A percentile compares a stretch with the other conserved stretches of the same genome.
phyloP scores from a whole-genome alignment of 2,888 invertebrate species.

The Cephalotes varians region DNA sequence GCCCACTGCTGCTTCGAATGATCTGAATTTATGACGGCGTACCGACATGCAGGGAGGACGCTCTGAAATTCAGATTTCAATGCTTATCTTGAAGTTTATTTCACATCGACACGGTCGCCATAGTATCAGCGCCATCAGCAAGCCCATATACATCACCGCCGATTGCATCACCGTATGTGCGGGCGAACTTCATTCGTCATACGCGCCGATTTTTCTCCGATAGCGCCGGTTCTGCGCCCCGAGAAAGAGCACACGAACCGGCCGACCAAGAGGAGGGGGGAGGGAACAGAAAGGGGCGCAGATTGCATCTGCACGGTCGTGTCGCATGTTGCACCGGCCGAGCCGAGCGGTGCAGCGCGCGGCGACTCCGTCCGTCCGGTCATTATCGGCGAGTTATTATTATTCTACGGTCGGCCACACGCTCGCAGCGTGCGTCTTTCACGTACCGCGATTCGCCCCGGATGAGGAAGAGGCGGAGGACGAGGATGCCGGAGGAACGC shows the following conservation, averaged over 20 bases:
- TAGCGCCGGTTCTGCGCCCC: constrained; percentile 60
- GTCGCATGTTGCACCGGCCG: constrained; percentile 51
- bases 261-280: neutral
- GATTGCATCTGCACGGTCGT: constrained; percentile 56
- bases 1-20: constrained; percentile 23
- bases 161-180: constrained; percentile 53
- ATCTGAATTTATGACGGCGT: constrained; percentile 46
- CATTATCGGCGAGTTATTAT: constrained; percentile 70
- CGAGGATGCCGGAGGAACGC: constrained; percentile 42
- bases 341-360: constrained; percentile 29
- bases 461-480: constrained; percentile 51
- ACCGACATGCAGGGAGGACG: constrained; percentile 24
- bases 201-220: constrained; percentile 59
- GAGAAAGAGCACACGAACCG: constrained; percentile 31
- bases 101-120: constrained; percentile 55
- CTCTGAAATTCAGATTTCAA: constrained; percentile 56
- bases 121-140: constrained; percentile 54
- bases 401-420: constrained; percentile 59
- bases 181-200: constrained; percentile 57
- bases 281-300: constrained; percentile 20
- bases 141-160: constrained; percentile 54
- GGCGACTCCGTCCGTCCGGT: constrained; percentile 59
- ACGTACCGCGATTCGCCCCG: constrained; percentile 55
- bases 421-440: constrained; percentile 56
- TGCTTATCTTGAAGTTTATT: constrained; percentile 51